A percentile compares a stretch with the other conserved stretches of the same genome.
These are phyloP conservation scores for Siderastrea siderea DNA, from an alignment of 92 coral and sea anemone species.

Conservation along the genomic window DNA sequence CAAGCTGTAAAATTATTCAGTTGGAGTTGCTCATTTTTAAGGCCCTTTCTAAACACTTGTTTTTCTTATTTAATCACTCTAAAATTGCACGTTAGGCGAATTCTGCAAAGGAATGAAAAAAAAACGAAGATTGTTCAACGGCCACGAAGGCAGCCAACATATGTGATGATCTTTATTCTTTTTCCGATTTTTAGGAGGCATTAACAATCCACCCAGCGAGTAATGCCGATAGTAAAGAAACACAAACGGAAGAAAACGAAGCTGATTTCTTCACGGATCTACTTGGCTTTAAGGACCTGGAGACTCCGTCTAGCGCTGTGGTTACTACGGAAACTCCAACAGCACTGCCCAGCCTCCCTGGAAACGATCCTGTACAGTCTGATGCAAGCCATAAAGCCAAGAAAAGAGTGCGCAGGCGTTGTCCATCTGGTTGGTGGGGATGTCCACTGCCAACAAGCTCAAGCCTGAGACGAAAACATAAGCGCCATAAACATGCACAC, in stretches of 20 bases:
- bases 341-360: not conserved
- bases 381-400: not conserved
- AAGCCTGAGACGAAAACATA: too few species aligned
- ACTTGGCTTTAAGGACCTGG: not conserved
- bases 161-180: not conserved
- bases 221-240: not conserved
- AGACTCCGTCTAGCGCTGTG: not conserved
- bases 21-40: too few species aligned
- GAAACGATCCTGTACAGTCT: not conserved
- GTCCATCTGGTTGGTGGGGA: not conserved
- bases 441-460: not conserved
- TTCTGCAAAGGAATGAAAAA: too few species aligned
- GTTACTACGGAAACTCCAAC: not conserved
- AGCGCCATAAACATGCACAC: not conserved
- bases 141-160: too few species aligned
- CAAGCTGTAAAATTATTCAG: too few species aligned
- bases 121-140: too few species aligned
- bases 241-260: not conserved
- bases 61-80: too few species aligned
- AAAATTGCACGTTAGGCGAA: too few species aligned
- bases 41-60: too few species aligned
- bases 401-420: constrained; percentile 27
- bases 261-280: not conserved
- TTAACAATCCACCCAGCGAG: not conserved
- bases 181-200: constrained; percentile 6